Percentiles rank a stretch among this genome's conserved stretches.
phyloP scores from a whole-genome alignment of 2,888 invertebrate species.

The Kuschelorhynchus macadamiae region DNA sequence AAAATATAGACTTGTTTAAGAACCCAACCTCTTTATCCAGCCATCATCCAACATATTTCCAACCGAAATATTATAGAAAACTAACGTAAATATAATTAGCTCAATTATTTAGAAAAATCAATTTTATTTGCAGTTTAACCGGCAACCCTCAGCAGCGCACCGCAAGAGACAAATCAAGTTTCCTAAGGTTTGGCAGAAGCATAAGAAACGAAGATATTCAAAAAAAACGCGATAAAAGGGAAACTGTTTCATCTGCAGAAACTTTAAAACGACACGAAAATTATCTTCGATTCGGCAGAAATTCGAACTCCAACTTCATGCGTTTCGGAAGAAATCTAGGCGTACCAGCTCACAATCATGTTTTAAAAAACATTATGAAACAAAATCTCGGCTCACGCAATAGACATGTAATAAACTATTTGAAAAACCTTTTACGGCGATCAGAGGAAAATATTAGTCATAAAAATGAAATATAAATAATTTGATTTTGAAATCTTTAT shows the following conservation, averaged over 20 bases:
- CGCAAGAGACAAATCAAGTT: conserved; percentile 39
- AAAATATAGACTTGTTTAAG: no score
- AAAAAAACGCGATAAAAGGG: conserved; percentile 55
- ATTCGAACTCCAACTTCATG: conserved; percentile 58
- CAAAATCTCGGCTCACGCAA: conserved; percentile 20
- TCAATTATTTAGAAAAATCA: no score
- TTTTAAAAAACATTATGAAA: conserved; percentile 22
- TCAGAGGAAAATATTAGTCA: conserved; percentile 28
- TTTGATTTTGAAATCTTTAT: conserved; percentile 1
- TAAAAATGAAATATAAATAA: conserved; percentile 28
- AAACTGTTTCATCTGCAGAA: conserved; percentile 33
- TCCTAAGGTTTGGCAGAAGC: conserved; percentile 53
- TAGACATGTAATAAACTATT: conserved; percentile 25
- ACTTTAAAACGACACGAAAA: conserved; percentile 53
- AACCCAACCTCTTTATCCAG: no score
- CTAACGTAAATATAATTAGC: no score
- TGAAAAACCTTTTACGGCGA: conserved; percentile 34
- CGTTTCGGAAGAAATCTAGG: conserved; percentile 57
- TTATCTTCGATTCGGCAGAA: conserved; percentile 59
- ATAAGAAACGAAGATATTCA: conserved; percentile 40
- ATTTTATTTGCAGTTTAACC: conserved; percentile 23
- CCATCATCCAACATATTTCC: no score
- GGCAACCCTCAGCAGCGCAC: conserved; percentile 38
- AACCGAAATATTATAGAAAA: no score
- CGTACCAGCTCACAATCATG: neutral